These are phyloP conservation scores for Yponomeuta malinellus DNA, from an alignment of 2,888 invertebrate genomes.

Conservation along the genomic window DNA sequence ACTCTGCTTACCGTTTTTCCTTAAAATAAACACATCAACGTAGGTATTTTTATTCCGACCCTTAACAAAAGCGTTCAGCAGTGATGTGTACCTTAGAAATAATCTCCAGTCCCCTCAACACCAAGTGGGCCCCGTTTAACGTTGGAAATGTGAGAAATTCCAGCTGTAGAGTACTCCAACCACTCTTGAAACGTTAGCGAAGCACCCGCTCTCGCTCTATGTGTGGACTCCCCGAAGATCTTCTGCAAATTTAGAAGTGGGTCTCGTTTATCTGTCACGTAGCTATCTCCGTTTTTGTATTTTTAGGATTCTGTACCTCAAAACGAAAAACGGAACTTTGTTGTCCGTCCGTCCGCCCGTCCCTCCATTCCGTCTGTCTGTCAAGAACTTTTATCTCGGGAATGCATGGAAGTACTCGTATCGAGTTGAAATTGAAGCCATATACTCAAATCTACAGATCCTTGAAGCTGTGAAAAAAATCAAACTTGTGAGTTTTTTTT, in stretches of 20 bases:
- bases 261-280: neutral
- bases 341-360: no score
- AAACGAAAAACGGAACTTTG: no score
- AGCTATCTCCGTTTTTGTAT: neutral
- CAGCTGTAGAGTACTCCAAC: slow-evolving; percentile 18
- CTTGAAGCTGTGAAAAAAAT: no score
- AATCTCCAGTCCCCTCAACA: slow-evolving; percentile 31
- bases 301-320: no score
- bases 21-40: neutral
- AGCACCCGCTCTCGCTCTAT: neutral
- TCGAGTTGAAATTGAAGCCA: no score
- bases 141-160: slow-evolving; percentile 40
- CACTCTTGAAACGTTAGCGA: neutral
- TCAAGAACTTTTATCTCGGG: no score
- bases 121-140: slow-evolving; percentile 34
- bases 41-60: neutral
- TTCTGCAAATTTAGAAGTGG: neutral
- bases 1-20: no score
- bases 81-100: slow-evolving; percentile 31
- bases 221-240: neutral
- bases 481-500: no score
- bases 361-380: no score
- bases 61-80: slow-evolving; percentile 2
- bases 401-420: no score
- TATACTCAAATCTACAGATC: no score